These are phyloP conservation scores for Nycteola revayana DNA, from an alignment of 2,888 invertebrate genomes.

Conservation along the genomic window DNA sequence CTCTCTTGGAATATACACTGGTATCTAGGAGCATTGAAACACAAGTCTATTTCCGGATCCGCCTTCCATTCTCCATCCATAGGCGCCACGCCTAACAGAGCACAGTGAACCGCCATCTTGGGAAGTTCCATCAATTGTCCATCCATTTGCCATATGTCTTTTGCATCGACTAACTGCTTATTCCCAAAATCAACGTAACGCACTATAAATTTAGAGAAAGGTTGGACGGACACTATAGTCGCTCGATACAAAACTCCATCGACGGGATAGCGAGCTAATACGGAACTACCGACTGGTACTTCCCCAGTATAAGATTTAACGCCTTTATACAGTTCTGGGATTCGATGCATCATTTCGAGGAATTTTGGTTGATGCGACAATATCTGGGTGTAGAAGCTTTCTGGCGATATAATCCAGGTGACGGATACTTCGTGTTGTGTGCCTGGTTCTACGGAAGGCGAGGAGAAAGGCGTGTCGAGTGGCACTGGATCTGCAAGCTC, in stretches of 20 bases:
- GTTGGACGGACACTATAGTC: constrained; percentile 81
- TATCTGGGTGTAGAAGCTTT: constrained; percentile 86
- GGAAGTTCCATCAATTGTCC: constrained; percentile 84
- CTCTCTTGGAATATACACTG: constrained; percentile 80
- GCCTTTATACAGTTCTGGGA: constrained; percentile 85
- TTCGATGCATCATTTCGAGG: constrained; percentile 85
- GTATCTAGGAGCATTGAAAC: constrained; percentile 83
- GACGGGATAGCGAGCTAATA: constrained; percentile 86
- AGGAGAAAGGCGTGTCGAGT: constrained; percentile 69
- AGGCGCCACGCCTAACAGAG: constrained; percentile 83
- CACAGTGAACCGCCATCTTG: constrained; percentile 86
- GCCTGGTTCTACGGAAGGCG: constrained; percentile 72
- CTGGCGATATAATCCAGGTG: constrained; percentile 89
- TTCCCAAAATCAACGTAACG: constrained; percentile 91
- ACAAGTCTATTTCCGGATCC: constrained; percentile 76
- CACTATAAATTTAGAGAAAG: constrained; percentile 84
- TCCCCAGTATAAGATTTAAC: constrained; percentile 61
- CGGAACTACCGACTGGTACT: constrained; percentile 82
- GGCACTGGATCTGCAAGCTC: constrained; percentile 70
- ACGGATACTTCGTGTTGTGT: constrained; percentile 82
- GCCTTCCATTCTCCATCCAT: constrained; percentile 82
- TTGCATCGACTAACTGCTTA: constrained; percentile 82
- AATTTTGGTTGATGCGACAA: constrained; percentile 79
- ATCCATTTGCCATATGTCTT: constrained; percentile 87
- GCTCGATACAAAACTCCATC: constrained; percentile 89